A percentile compares a stretch with the other conserved stretches of the same genome.
Conservation (phyloP, 1,140 invertebrate genomes). For the Ceratosolen solmsi region DNA sequence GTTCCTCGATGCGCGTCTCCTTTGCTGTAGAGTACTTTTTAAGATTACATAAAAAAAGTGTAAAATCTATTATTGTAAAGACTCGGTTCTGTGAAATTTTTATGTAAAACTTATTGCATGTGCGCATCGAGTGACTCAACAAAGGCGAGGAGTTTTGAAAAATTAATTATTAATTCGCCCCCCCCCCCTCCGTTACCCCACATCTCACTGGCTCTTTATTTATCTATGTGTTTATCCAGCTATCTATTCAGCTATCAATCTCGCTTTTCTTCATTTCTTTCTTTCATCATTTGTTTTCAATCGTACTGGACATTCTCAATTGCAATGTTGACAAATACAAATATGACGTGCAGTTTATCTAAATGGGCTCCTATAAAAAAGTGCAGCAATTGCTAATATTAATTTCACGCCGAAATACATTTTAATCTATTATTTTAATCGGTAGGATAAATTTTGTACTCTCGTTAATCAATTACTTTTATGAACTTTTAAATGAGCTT, state of each 20-base stretch:
- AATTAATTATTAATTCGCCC: constrained; percentile 17
- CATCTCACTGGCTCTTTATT: background rate
- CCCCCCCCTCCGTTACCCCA: background rate
- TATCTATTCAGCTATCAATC: background rate
- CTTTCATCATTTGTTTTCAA: background rate
- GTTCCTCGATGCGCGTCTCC: too few species aligned
- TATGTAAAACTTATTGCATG: constrained; percentile 17
- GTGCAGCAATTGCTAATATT: background rate
- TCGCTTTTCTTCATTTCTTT: too few species aligned
- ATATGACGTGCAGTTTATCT: background rate
- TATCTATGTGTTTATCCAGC: background rate
- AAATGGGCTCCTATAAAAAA: background rate
- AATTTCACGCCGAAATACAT: background rate
- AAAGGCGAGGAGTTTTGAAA: constrained; percentile 8
- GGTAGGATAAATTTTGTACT: background rate
- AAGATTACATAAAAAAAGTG: constrained; percentile 31
- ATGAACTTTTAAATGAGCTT: background rate
- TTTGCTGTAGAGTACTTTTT: background rate
- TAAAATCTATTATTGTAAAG: constrained; percentile 29
- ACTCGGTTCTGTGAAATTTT: constrained; percentile 17
- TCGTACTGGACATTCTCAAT: background rate
- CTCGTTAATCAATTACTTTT: background rate
- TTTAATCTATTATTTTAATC: background rate
- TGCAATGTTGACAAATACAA: background rate
- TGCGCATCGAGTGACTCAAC: constrained; percentile 13